Evolutionary conservation across 2,113 vertebrate species (phyloP).

Genomic region (Istiophorus platypterus): DNA sequence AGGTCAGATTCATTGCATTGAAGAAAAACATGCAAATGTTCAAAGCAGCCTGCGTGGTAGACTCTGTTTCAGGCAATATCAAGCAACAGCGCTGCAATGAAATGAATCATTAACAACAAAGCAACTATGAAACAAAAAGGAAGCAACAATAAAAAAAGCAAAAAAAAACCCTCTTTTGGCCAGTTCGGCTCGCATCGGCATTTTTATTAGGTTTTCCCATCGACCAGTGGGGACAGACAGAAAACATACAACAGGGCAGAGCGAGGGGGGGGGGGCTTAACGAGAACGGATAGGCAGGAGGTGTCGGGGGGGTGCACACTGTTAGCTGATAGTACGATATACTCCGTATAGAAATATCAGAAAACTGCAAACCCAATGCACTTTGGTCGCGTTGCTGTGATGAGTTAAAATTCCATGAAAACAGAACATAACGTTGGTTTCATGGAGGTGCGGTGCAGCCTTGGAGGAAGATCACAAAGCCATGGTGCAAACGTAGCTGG

Average conservation of each 20-base stretch:
- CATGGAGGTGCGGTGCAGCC: not conserved
- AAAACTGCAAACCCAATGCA: not conserved
- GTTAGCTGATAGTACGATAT: not conserved
- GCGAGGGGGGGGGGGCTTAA: conserved; percentile 5
- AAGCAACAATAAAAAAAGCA: conserved; percentile 12
- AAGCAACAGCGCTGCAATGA: conserved; percentile 30
- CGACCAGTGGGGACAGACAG: conserved; percentile 20
- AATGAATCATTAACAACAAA: conserved; percentile 46
- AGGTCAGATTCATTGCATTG: not conserved
- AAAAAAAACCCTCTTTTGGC: conserved; percentile 22
- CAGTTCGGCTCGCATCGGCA: not conserved
- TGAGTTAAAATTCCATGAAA: not conserved
- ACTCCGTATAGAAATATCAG: not conserved
- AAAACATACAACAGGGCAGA: conserved; percentile 29
- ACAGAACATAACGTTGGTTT: not conserved
- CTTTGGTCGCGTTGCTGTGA: no score
- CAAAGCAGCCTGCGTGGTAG: conserved; percentile 12
- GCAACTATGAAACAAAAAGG: conserved; percentile 33
- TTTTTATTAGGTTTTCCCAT: conserved; percentile 72
- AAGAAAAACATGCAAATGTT: conserved; percentile 13
- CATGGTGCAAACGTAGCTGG: no score
- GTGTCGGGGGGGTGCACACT: not conserved
- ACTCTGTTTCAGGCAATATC: not conserved
- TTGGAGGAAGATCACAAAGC: no score
- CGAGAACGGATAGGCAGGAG: not conserved